Evolutionary conservation across 23 tunicate genomes (phyloP).

Genomic region (Aplidium turbinatum): DNA sequence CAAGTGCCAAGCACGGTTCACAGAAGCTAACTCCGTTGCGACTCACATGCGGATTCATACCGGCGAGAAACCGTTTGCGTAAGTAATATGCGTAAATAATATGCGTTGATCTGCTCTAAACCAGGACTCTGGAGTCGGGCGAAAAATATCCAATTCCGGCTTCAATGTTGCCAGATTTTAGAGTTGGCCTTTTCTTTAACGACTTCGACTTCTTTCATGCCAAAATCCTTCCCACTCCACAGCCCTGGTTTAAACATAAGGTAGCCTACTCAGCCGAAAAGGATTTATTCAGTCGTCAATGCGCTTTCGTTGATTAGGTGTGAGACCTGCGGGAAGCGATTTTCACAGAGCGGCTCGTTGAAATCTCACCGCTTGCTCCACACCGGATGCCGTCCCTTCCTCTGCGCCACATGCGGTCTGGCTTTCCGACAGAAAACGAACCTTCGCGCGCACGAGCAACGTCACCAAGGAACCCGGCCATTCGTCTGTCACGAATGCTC

Average conservation of each 20-base stretch:
- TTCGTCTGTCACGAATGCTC: conserved; percentile 40
- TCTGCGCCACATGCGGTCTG: conserved; percentile 69
- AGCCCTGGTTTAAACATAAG: no score
- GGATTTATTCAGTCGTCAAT: no score
- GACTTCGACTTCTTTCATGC: no score
- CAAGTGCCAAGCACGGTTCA: conserved; percentile 49
- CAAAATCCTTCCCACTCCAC: no score
- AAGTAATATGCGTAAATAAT: not conserved
- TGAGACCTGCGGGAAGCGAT: conserved; percentile 45
- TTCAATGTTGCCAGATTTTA: no score
- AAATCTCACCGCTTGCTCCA: conserved; percentile 49
- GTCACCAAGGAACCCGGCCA: conserved; percentile 36
- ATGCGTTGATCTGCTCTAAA: conserved; percentile 3
- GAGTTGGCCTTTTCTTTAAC: no score
- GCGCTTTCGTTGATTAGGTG: conserved; percentile 21
- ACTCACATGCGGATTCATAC: conserved; percentile 76
- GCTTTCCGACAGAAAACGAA: conserved; percentile 66
- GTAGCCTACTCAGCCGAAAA: no score
- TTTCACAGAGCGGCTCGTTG: conserved; percentile 56
- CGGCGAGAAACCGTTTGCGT: conserved; percentile 75
- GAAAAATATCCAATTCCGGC: not conserved
- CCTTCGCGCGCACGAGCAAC: conserved; percentile 46
- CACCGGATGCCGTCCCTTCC: conserved; percentile 48
- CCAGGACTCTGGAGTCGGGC: not conserved
- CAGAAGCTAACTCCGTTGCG: conserved; percentile 44